Evolutionary conservation across 2,888 invertebrate species (phyloP), one percentile per base, ranked within the genome.

Genomic region (Ophonus ardosiacus): DNA sequence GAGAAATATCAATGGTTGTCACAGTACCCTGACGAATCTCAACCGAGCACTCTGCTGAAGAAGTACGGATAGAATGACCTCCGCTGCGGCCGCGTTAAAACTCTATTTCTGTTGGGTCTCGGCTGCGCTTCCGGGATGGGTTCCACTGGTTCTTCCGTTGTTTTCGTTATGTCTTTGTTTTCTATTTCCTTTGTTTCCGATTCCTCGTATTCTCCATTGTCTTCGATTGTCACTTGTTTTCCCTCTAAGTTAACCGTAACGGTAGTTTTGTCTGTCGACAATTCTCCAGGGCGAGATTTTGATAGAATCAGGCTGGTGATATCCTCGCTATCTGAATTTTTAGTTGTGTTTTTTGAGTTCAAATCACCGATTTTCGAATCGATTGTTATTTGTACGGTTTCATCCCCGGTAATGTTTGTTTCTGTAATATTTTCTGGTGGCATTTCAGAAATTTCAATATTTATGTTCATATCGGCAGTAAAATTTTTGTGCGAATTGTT

Each of bases 1-100:
- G 31, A 61, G 38, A 38, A 80, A 61, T 61, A 38, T 61, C 57
- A 31, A 38, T 80, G 38, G 31, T 40, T 63, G 43, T 65, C 31
- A 31, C 31, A 31, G 31, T 31, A 6, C 31, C 6, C 5, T 31
- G 31, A 31, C 31, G 31, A 31, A 1, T 31, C 87, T 91, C 90
- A 93, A 86, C 93, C 93, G 85, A 93, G 88, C 86, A 93, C 92
- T 87, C 93, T 90, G 88, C 93, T 93, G 87, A 93, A 92, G 87
- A 93, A 93, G 87, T 93, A 93, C 21, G 93, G 93, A 88, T 93
- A 93, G 87, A 92, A 92, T n/a, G 92, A 91, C 86, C 92, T 91
- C 84, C 92, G 91, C 86, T 92, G 92, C 7, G 92, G 91, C 86
- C 91, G 90, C 17, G 92, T 91, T 38, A 93, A 89, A 86, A 91